phyloP scores from a whole-genome alignment of 1,140 invertebrate species.

The Thrips palmi region DNA sequence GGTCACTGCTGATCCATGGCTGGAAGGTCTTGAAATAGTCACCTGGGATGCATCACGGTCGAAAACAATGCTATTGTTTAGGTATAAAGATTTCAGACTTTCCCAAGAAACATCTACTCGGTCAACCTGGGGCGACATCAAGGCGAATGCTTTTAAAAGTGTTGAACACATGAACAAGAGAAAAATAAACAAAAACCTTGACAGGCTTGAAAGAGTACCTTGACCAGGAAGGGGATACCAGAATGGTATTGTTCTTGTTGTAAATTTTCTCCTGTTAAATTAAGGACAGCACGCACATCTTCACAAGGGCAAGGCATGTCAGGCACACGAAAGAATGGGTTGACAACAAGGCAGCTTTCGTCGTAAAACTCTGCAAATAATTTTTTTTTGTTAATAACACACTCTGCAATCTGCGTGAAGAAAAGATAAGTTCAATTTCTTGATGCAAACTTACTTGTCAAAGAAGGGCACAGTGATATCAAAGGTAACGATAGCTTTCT shows the following conservation, averaged over 20 bases:
- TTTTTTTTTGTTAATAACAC: no score
- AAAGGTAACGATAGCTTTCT: conserved; percentile 40
- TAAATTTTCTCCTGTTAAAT: conserved; percentile 25
- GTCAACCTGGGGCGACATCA: no score
- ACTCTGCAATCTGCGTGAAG: no score
- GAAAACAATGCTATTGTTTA: no score
- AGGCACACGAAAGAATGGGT: conserved; percentile 48
- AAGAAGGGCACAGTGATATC: conserved; percentile 34
- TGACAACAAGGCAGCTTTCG: conserved; percentile 55
- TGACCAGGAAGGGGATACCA: conserved; percentile 25
- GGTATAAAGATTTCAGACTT: no score
- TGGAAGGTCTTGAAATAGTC: no score
- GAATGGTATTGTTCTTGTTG: conserved; percentile 19
- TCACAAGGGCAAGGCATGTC: conserved; percentile 60
- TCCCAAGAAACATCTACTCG: no score
- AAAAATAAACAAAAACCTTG: background rate
- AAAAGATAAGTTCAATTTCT: no score
- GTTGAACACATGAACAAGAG: no score
- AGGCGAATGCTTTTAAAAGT: no score
- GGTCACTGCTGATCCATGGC: no score
- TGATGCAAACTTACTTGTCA: conserved; percentile 41
- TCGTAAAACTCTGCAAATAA: conserved; percentile 48
- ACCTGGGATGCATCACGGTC: no score
- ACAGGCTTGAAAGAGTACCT: conserved; percentile 12
- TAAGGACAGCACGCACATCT: conserved; percentile 36